These are phyloP conservation scores for Diplodus puntazzo DNA, from an alignment of 2,797 vertebrate genomes.

Conservation along the genomic window DNA sequence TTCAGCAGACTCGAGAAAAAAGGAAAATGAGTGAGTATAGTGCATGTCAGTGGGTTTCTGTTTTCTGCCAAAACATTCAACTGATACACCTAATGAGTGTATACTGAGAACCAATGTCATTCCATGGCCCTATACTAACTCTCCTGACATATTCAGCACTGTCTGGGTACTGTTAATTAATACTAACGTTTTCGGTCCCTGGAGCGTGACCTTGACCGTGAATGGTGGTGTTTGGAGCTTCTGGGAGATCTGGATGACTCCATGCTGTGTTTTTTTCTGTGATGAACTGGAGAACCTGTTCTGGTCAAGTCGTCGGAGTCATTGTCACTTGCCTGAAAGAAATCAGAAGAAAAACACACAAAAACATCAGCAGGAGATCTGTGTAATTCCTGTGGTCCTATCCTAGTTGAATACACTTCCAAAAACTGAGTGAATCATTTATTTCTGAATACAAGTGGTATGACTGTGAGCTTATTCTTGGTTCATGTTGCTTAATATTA, in stretches of 20 bases:
- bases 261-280: constrained; percentile 89
- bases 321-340: constrained; percentile 90
- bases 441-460: background rate
- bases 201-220: constrained; percentile 93
- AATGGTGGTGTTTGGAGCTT: constrained; percentile 93
- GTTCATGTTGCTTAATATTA: background rate
- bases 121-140: background rate
- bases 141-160: background rate
- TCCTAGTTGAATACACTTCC: background rate
- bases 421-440: no score
- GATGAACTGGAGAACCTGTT: constrained; percentile 87
- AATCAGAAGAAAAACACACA: background rate
- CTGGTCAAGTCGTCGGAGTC: constrained; percentile 87
- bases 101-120: background rate
- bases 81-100: background rate
- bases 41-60: background rate
- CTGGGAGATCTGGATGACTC: constrained; percentile 92
- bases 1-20: background rate
- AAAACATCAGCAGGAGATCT: background rate
- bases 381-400: background rate
- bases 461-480: background rate
- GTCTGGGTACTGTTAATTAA: background rate
- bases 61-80: background rate
- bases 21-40: background rate
- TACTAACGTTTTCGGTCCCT: constrained; percentile 91